A percentile compares a stretch with the other conserved stretches of the same genome.
Conservation (phyloP, 2,797 vertebrate species). For the Ficedula albicollis region DNA sequence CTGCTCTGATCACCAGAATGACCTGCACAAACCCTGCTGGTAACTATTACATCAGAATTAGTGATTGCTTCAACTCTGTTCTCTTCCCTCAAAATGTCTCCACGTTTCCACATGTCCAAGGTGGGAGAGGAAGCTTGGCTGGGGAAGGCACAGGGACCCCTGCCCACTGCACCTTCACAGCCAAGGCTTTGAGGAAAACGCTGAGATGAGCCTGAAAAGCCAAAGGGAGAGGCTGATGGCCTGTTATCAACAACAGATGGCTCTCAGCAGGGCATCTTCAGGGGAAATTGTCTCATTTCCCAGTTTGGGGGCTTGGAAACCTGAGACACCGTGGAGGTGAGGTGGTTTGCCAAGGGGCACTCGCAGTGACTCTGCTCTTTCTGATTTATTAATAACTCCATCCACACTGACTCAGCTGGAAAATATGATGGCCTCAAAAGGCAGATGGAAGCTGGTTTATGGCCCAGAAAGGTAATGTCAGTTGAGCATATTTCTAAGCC, state of each 20-base stretch:
- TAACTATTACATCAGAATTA: fast-evolving
- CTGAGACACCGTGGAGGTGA: not conserved
- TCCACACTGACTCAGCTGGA: constrained; percentile 3
- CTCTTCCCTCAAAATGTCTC: not conserved
- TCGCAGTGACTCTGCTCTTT: not conserved
- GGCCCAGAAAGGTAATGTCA: not conserved
- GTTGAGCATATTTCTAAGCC: not conserved
- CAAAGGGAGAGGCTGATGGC: not conserved
- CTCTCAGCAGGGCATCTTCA: not conserved
- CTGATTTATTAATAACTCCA: constrained; percentile 28
- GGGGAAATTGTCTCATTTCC: not conserved
- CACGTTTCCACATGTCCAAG: not conserved
- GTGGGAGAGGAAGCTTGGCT: not conserved
- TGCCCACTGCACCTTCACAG: not conserved
- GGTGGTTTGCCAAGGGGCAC: constrained; percentile 4
- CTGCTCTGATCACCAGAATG: not conserved
- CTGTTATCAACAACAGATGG: not conserved
- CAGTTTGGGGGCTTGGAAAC: constrained; percentile 24
- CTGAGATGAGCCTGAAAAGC: not conserved
- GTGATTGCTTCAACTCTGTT: not conserved
- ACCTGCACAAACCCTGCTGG: not conserved
- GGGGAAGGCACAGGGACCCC: not conserved
- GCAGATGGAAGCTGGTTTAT: not conserved
- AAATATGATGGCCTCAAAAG: not conserved
- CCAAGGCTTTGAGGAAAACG: not conserved